Conservation (phyloP, 1,140 invertebrate genomes). For the Diabrotica undecimpunctata region DNA sequence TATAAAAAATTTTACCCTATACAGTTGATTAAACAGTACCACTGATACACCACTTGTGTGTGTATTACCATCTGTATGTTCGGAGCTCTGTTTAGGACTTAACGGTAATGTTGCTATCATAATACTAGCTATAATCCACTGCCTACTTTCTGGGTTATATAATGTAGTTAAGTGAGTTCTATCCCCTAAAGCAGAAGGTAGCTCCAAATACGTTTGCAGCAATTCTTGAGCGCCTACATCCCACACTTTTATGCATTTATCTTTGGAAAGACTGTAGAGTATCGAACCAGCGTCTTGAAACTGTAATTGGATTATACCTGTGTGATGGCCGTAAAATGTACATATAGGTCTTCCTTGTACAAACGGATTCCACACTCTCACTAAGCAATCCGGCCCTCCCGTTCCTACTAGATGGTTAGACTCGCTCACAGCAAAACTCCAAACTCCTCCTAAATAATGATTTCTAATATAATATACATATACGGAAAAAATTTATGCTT, state of each 20-base stretch:
- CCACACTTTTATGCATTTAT: conserved; percentile 70
- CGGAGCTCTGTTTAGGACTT: conserved; percentile 57
- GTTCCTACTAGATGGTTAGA: conserved; percentile 60
- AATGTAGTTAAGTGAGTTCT: conserved; percentile 55
- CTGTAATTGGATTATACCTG: conserved; percentile 62
- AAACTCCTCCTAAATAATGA: conserved; percentile 45
- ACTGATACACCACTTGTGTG: conserved; percentile 61
- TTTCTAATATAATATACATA: no score
- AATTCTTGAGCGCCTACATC: conserved; percentile 57
- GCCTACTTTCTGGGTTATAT: conserved; percentile 61
- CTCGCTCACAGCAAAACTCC: conserved; percentile 57
- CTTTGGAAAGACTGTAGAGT: conserved; percentile 60
- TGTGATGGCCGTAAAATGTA: conserved; percentile 64
- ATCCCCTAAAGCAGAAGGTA: conserved; percentile 57
- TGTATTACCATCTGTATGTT: conserved; percentile 64
- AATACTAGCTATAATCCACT: conserved; percentile 59
- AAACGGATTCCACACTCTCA: conserved; percentile 75
- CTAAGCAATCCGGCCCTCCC: conserved; percentile 67
- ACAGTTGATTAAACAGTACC: conserved; percentile 66
- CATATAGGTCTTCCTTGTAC: conserved; percentile 59
- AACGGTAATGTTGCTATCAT: conserved; percentile 59
- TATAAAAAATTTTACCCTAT: conserved; percentile 48
- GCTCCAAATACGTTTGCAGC: conserved; percentile 61
- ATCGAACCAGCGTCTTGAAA: conserved; percentile 53
- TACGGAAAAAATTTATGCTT: no score